A percentile compares a stretch with the other conserved stretches of the same genome.
phyloP scores from a whole-genome alignment of 2,113 vertebrate genomes.

The Elachura formosa region DNA sequence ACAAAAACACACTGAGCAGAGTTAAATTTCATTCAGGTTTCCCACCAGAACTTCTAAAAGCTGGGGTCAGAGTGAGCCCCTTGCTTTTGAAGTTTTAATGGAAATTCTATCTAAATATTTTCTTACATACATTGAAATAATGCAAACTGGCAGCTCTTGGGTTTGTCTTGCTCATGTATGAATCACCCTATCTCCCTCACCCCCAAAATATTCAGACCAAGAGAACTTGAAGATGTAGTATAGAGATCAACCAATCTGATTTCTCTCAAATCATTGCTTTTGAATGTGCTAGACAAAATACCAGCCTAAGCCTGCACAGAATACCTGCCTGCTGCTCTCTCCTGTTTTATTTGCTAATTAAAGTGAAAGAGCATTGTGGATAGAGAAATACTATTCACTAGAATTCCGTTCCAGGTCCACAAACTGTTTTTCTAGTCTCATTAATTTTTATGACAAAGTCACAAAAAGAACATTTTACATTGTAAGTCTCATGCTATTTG shows the following conservation, averaged over 20 bases:
- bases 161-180: slow-evolving; percentile 46
- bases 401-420: not conserved
- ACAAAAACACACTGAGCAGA: slow-evolving; percentile 61
- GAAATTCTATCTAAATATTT: slow-evolving; percentile 77
- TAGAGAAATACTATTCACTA: not conserved
- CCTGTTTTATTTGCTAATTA: slow-evolving; percentile 29
- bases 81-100: slow-evolving; percentile 64
- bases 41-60: slow-evolving; percentile 69
- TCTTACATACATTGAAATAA: slow-evolving; percentile 78
- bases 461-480: not conserved
- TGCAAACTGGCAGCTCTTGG: slow-evolving; percentile 69
- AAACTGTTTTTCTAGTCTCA: slow-evolving; percentile 1
- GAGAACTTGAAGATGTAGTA: not conserved
- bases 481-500: not conserved
- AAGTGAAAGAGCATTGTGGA: not conserved
- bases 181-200: slow-evolving; percentile 6
- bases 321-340: not conserved
- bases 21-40: slow-evolving; percentile 69
- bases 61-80: slow-evolving; percentile 48
- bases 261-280: not conserved
- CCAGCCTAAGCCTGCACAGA: not conserved
- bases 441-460: slow-evolving; percentile 11
- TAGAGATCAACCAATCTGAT: not conserved
- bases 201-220: not conserved
- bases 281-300: not conserved